These are phyloP conservation scores for Drosophila nasuta DNA, from an alignment of 1,140 invertebrate species.

Conservation along the genomic window DNA sequence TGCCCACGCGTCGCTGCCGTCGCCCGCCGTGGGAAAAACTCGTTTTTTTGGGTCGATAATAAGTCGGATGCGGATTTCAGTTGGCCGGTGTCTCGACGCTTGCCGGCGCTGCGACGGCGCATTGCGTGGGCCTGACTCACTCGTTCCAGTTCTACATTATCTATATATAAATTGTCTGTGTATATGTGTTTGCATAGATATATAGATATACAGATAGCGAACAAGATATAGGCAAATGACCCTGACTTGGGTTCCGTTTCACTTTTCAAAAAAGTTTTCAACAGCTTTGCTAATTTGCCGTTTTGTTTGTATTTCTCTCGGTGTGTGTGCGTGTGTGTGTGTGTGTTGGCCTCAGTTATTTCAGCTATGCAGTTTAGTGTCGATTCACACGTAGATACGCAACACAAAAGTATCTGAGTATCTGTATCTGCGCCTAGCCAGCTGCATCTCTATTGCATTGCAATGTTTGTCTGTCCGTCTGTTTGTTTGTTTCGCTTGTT, in stretches of 20 bases:
- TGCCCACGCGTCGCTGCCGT: conserved; percentile 58
- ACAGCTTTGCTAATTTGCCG: conserved; percentile 46
- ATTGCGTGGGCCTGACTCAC: conserved; percentile 79
- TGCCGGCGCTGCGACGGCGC: conserved; percentile 33
- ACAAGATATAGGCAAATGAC: conserved; percentile 28
- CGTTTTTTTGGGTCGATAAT: conserved; percentile 46
- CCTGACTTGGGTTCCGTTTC: conserved; percentile 75
- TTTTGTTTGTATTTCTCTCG: conserved; percentile 14
- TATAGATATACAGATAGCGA: conserved; percentile 2
- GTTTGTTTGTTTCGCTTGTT: conserved; percentile 37
- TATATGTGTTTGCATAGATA: conserved; percentile 5
- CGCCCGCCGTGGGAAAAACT: conserved; percentile 55
- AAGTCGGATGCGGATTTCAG: conserved; percentile 75
- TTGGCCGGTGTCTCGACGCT: conserved; percentile 23
- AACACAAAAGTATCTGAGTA: conserved; percentile 34
- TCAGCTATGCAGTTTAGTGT: conserved; percentile 66
- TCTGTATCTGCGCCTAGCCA: conserved; percentile 26
- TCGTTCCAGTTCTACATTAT: conserved; percentile 49
- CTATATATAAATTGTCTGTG: not conserved
- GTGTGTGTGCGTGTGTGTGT: not conserved
- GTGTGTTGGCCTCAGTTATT: conserved; percentile 36
- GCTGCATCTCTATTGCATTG: conserved; percentile 32
- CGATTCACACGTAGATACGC: conserved; percentile 69
- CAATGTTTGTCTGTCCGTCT: not conserved
- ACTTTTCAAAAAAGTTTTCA: conserved; percentile 63